These are phyloP conservation scores for Hydriomena furcata DNA, from an alignment of 2,888 invertebrate genomes.

Conservation along the genomic window DNA sequence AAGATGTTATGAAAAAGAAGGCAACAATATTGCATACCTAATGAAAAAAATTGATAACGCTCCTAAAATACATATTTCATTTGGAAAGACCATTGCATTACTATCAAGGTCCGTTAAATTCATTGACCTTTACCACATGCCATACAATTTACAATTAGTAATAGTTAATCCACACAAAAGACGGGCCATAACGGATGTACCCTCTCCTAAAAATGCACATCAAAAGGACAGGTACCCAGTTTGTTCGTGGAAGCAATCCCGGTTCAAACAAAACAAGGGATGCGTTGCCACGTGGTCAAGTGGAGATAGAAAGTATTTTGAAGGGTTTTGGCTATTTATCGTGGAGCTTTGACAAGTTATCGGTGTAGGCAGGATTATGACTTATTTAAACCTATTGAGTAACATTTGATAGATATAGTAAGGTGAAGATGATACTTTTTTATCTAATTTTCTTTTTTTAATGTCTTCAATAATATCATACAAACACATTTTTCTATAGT, in stretches of 20 bases:
- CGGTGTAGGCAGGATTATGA: neutral
- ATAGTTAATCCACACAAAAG: slow-evolving; percentile 17
- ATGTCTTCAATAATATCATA: no score
- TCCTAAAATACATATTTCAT: neutral
- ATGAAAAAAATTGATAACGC: no score
- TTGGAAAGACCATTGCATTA: neutral
- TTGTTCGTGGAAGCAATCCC: slow-evolving; percentile 30
- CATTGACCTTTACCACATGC: slow-evolving; percentile 7
- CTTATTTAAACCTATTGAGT: no score
- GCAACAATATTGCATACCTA: no score
- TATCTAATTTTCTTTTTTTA: no score
- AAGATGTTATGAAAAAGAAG: no score
- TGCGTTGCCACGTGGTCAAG: slow-evolving; percentile 22
- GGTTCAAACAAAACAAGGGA: slow-evolving; percentile 21
- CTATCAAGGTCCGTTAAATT: slow-evolving; percentile 12
- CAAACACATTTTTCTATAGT: no score
- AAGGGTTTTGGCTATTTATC: slow-evolving; percentile 1
- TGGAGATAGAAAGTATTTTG: slow-evolving; percentile 4
- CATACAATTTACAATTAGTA: slow-evolving; percentile 13
- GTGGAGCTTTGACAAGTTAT: neutral
- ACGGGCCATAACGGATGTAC: slow-evolving; percentile 29
- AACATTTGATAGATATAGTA: no score
- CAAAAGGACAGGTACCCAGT: slow-evolving; percentile 31
- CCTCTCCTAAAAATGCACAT: slow-evolving; percentile 16
- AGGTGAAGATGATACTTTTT: no score